These are phyloP conservation scores for Drosophila lacicola DNA, from an alignment of 2,888 invertebrate species.

Conservation along the genomic window DNA sequence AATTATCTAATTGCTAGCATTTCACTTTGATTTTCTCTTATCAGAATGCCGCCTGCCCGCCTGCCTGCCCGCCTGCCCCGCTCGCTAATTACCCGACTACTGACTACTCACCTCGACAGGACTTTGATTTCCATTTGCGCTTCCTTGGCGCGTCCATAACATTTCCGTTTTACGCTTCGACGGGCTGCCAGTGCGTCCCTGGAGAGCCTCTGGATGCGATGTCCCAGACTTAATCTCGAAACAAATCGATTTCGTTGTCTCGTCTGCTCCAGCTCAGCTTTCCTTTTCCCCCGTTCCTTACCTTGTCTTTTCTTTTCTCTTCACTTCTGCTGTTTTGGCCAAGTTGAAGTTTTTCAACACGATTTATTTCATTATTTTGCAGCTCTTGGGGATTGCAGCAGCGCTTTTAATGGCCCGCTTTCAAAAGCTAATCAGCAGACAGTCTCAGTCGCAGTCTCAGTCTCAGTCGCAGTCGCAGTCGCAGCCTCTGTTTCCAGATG, in stretches of 20 bases:
- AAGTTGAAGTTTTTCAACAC: constrained; percentile 72
- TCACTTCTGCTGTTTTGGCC: constrained; percentile 16
- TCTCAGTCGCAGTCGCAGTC: not conserved
- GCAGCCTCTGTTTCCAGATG: not conserved
- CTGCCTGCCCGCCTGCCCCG: not conserved
- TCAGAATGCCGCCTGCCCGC: constrained; percentile 27
- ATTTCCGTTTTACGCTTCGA: constrained; percentile 72
- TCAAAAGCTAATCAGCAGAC: constrained; percentile 71
- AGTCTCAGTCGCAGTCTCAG: constrained; percentile 9
- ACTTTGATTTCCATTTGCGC: constrained; percentile 71
- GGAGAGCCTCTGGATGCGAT: constrained; percentile 42
- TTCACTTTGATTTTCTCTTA: constrained; percentile 73
- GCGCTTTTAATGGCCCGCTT: constrained; percentile 62
- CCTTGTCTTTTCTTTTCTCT: constrained; percentile 7
- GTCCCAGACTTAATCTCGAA: constrained; percentile 80
- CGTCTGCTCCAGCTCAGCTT: constrained; percentile 17
- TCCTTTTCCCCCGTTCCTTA: constrained; percentile 8
- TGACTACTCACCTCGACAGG: constrained; percentile 35
- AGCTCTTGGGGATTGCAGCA: constrained; percentile 39
- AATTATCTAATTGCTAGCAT: constrained; percentile 82
- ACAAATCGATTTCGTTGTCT: constrained; percentile 81
- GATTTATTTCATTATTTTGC: constrained; percentile 79
- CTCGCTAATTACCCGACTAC: constrained; percentile 47
- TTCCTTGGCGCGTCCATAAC: constrained; percentile 69
- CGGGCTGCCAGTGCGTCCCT: constrained; percentile 45